These are phyloP conservation scores for Hyla sarda DNA, from an alignment of 2,113 vertebrate species.

Conservation along the genomic window DNA sequence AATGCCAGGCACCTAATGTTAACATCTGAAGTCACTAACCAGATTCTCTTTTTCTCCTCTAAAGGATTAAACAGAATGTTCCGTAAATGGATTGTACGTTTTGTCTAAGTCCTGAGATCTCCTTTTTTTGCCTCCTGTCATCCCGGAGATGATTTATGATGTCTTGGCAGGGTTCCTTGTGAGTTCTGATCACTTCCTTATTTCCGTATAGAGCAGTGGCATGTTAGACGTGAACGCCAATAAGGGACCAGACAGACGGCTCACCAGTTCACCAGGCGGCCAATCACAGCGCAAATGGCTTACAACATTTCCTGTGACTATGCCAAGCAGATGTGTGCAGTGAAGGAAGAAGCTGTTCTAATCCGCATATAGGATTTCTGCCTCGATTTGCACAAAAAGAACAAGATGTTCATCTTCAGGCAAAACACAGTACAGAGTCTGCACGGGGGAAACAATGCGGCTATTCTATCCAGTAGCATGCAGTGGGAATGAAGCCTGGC, in stretches of 20 bases:
- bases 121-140: not conserved
- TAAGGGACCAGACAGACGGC: constrained; percentile 67
- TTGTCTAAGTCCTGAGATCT: no score
- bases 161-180: not conserved
- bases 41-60: no score
- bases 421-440: not conserved
- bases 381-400: not conserved
- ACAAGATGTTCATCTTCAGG: not conserved
- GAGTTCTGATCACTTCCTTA: constrained; percentile 77
- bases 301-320: constrained; percentile 39
- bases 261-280: constrained; percentile 88
- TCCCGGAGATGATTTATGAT: not conserved
- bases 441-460: not conserved
- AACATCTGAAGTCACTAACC: no score
- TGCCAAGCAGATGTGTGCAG: constrained; percentile 45
- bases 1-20: no score
- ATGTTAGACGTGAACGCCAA: constrained; percentile 77
- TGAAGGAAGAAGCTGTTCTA: not conserved
- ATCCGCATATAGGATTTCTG: constrained; percentile 19
- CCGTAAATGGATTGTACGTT: no score
- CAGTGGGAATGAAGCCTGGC: not conserved
- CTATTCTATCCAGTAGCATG: no score
- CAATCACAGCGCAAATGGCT: constrained; percentile 72
- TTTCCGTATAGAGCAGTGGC: constrained; percentile 75
- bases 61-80: no score